Percentiles rank a stretch among this genome's conserved stretches.
Conservation (phyloP, 2,797 vertebrate species). For the Eremophila alpestris region DNA sequence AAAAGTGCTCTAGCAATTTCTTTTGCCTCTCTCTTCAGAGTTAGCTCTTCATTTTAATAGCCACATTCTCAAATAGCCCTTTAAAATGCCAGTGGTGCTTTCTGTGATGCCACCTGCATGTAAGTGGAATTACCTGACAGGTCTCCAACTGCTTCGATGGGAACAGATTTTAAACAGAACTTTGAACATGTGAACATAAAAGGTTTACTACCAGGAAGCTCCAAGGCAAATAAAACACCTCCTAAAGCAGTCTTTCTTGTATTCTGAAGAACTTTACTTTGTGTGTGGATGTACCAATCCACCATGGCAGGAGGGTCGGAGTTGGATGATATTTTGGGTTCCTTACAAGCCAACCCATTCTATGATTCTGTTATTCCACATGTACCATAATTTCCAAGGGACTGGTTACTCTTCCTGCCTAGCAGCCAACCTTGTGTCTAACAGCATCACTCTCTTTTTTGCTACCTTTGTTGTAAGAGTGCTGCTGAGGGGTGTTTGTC, state of each 20-base stretch:
- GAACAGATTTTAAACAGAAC: not conserved
- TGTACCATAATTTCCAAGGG: not conserved
- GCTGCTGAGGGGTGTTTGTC: not conserved
- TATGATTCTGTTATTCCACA: not conserved
- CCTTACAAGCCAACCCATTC: not conserved
- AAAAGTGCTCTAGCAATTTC: not conserved
- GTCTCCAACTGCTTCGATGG: not conserved
- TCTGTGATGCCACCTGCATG: not conserved
- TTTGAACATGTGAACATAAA: not conserved
- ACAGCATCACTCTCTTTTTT: fast-evolving
- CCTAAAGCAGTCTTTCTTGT: not conserved
- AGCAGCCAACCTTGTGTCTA: not conserved
- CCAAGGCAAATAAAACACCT: not conserved
- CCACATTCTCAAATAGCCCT: not conserved
- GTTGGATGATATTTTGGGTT: too few relatives aligned
- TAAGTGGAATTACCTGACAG: not conserved
- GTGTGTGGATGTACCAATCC: not conserved
- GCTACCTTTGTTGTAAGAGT: not conserved
- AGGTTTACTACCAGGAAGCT: not conserved
- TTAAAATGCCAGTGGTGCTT: not conserved
- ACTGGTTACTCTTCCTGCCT: not conserved
- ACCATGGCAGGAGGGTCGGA: not conserved
- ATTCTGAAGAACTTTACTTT: not conserved
- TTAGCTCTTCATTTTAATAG: not conserved
- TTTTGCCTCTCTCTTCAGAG: not conserved